Base-by-base conservation (phyloP, 2,113 vertebrate genomes). In the Murina feae region DNA sequence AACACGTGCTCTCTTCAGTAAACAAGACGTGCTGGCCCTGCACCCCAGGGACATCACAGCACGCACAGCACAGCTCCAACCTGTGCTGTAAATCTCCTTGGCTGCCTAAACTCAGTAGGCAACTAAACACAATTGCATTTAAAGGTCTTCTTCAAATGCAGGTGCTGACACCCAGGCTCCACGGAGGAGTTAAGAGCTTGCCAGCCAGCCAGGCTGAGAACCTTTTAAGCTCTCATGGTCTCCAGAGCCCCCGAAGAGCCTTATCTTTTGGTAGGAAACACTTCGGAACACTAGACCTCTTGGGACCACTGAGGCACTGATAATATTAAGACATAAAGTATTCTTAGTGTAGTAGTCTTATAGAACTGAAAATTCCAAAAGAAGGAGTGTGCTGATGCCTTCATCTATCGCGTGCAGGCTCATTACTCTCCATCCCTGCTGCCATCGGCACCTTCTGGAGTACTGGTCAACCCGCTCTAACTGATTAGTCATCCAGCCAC, bases 101-200 rank as follows among this genome's bases (percentile, higher is more conserved):
- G 49, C 79, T 44, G 18, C 83, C 25, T 47, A 75, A 21, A 25
- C 44, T 71, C 80, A 8, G 6, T 2, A 51, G 75, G 80, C 83
- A 53, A 25, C 81, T n/a, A 30, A 72, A 30, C 4, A n/a, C 58
- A 65, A 5, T 9, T 28, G 35, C 30, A 42, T 16, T 49, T 83
- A 53, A 81, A 63, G 53, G 39, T 13, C 14, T 14, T 30, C 23
- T 32, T 4, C 1, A 37, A 51, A 28, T 11, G 5, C 30, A 74
- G 79, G 60, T 89, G 63, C 51, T 63, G 74, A 20, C 0, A 4
- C 23, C 44, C 71, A n/a, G 60, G 30, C 25, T 10, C 10, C 5
- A 23, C 0, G 0, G 4, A 37, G 79, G 25, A 63, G 5, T 1
- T n/a, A 71, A 30, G 60, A 37, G 9, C 9, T 91, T 0, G 0